Conservation (phyloP, 2,888 invertebrate species). For the Capitulum mitella region DNA sequence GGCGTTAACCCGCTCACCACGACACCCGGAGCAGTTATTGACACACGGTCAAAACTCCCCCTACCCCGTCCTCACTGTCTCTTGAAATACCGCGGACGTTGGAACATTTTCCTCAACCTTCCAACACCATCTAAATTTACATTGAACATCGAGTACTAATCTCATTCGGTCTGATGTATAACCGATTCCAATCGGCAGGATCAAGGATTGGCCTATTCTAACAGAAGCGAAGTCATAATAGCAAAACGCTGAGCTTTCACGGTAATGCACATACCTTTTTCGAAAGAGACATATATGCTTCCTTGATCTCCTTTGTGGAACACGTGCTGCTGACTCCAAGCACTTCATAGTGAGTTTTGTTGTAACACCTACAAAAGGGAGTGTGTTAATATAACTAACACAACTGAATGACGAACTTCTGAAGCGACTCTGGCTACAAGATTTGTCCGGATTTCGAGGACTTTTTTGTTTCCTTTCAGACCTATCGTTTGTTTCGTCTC, state of each 20-base stretch:
- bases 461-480: too few species aligned
- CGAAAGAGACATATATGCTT: background rate
- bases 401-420: too few species aligned
- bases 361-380: background rate
- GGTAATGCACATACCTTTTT: background rate
- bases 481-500: too few species aligned
- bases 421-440: too few species aligned
- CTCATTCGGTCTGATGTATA: background rate
- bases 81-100: too few species aligned
- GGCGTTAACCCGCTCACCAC: background rate
- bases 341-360: background rate
- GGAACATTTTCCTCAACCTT: too few species aligned
- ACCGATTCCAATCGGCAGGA: background rate
- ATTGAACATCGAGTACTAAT: background rate
- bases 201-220: background rate
- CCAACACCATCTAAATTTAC: background rate
- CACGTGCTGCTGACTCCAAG: background rate
- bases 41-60: too few species aligned
- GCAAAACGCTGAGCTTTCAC: too few species aligned
- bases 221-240: background rate
- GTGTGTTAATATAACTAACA: too few species aligned
- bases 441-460: too few species aligned
- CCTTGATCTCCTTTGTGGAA: background rate
- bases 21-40: background rate
- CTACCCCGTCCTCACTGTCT: too few species aligned